Percentiles rank a stretch among this genome's conserved stretches.
Evolutionary conservation across 2,797 vertebrate genomes (phyloP).

Genomic region (Phrynocephalus vlangalii): DNA sequence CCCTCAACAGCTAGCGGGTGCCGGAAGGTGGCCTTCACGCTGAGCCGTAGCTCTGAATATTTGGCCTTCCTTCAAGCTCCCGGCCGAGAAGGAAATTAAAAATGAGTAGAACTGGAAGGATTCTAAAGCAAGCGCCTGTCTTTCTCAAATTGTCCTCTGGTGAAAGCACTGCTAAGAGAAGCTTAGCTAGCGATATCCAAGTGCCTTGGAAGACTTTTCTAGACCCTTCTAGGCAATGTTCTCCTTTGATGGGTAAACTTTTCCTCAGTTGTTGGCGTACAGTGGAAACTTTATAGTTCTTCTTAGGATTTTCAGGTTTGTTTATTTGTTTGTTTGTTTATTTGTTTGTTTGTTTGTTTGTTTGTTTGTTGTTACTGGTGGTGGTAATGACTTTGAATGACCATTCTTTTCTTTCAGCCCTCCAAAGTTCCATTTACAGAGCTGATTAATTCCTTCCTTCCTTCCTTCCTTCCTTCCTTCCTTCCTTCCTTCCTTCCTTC

Average conservation of each 20-base stretch:
- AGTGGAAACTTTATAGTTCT: not conserved
- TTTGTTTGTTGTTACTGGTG: too few species aligned
- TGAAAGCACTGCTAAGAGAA: not conserved
- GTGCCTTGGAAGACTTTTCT: not conserved
- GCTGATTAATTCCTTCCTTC: too few species aligned
- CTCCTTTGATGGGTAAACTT: not conserved
- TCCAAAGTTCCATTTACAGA: not conserved
- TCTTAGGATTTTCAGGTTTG: not conserved
- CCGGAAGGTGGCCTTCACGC: not conserved
- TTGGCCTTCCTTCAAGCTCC: conserved; percentile 10
- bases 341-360: too few species aligned
- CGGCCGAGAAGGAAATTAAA: not conserved
- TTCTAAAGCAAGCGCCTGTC: not conserved
- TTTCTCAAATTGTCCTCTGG: not conserved
- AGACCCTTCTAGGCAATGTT: not conserved
- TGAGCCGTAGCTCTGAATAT: conserved; percentile 4
- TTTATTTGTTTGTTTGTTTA: too few species aligned
- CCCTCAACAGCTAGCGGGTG: not conserved
- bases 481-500: too few species aligned
- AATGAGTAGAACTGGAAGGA: not conserved
- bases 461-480: too few species aligned
- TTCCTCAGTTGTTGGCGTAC: not conserved
- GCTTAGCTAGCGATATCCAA: not conserved
- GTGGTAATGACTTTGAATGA: too few species aligned
- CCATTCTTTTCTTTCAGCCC: not conserved